These are phyloP conservation scores for Listrodromus nycthemerus DNA, from an alignment of 2,888 invertebrate species.

Conservation along the genomic window DNA sequence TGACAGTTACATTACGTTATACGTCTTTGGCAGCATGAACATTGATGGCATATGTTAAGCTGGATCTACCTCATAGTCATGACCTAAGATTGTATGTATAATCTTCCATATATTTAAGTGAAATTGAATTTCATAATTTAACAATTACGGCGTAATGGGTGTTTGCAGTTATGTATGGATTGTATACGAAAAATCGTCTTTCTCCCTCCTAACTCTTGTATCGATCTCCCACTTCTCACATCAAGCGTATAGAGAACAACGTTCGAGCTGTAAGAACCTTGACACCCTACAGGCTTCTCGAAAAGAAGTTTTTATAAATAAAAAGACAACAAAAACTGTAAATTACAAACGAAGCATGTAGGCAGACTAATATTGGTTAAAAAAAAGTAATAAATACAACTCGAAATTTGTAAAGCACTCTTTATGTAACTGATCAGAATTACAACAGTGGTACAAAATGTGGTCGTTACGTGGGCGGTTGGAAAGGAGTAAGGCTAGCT, in stretches of 20 bases:
- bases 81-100: slow-evolving; percentile 63
- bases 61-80: slow-evolving; percentile 65
- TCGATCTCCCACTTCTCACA: slow-evolving; percentile 29
- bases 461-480: slow-evolving; percentile 13
- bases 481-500: not conserved
- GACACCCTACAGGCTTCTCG: not conserved
- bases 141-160: slow-evolving; percentile 36
- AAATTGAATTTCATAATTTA: slow-evolving; percentile 52
- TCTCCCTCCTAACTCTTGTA: slow-evolving; percentile 22
- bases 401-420: slow-evolving; percentile 56
- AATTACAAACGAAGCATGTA: not conserved
- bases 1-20: slow-evolving; percentile 26
- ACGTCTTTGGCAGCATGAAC: slow-evolving; percentile 54
- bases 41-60: slow-evolving; percentile 50
- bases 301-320: slow-evolving; percentile 3
- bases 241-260: slow-evolving; percentile 7
- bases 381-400: slow-evolving; percentile 32
- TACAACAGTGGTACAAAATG: slow-evolving; percentile 63
- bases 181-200: slow-evolving; percentile 55
- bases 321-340: slow-evolving; percentile 3
- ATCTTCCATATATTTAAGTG: slow-evolving; percentile 65
- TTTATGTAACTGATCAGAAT: slow-evolving; percentile 60
- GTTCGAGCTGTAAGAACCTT: slow-evolving; percentile 1
- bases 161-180: slow-evolving; percentile 42
- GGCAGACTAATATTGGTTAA: not conserved